phyloP scores from a whole-genome alignment of 2,888 invertebrate species.

The Acronicta alni region DNA sequence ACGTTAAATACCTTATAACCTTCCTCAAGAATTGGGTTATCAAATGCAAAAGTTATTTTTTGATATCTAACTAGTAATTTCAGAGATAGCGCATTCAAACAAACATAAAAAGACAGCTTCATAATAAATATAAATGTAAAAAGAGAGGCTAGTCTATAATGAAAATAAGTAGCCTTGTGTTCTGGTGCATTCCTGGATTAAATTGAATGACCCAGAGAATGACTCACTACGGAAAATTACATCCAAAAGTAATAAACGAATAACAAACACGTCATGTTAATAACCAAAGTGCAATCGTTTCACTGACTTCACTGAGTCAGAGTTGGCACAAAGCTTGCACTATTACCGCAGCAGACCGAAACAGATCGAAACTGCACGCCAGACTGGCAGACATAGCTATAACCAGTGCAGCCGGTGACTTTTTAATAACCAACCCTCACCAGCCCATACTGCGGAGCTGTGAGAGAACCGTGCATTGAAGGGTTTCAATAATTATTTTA shows the following conservation, averaged over 20 bases:
- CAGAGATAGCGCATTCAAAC: too few relatives aligned
- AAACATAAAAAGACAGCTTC: too few relatives aligned
- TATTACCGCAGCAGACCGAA: conserved; percentile 55
- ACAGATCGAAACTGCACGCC: conserved; percentile 68
- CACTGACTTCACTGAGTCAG: neutral
- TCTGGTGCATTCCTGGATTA: too few relatives aligned
- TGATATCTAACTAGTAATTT: too few relatives aligned
- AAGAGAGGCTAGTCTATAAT: too few relatives aligned
- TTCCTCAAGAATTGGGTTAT: too few relatives aligned
- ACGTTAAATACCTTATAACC: too few relatives aligned
- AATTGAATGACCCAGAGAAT: neutral
- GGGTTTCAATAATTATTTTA: conserved; percentile 2
- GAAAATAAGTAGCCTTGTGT: too few relatives aligned
- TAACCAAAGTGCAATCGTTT: neutral
- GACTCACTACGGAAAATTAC: neutral
- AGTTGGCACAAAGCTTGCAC: conserved; percentile 31
- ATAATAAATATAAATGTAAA: too few relatives aligned
- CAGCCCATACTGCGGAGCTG: neutral
- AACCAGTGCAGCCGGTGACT: neutral
- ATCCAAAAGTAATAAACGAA: neutral
- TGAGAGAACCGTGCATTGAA: neutral
- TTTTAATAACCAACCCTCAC: conserved; percentile 1
- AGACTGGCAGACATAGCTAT: conserved; percentile 49
- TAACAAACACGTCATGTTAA: neutral
- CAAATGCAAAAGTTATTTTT: too few relatives aligned